Conservation (phyloP, 2,888 invertebrate genomes). For the Leptarthrus brevirostris region DNA sequence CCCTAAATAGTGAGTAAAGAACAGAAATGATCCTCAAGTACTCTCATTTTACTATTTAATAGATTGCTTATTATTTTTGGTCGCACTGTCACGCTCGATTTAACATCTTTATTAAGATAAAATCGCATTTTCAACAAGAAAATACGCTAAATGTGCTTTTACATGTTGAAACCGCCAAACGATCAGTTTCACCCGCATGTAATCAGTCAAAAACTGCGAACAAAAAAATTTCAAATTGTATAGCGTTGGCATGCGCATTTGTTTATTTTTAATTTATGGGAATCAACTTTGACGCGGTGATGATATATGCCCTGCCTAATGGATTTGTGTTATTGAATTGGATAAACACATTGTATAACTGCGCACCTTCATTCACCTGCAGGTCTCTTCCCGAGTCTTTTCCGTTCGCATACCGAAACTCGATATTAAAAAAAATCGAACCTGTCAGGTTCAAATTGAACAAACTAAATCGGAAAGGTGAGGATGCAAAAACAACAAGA, state of each 20-base stretch:
- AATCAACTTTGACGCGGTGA: conserved; percentile 52
- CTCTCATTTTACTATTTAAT: too few species aligned
- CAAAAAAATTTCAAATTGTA: conserved; percentile 1
- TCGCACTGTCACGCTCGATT: too few species aligned
- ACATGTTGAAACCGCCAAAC: too few species aligned
- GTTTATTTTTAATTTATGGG: conserved; percentile 52
- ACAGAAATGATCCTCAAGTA: too few species aligned
- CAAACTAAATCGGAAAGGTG: conserved; percentile 33
- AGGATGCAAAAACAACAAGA: conserved; percentile 38
- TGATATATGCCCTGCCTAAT: conserved; percentile 52
- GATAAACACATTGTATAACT: conserved; percentile 42
- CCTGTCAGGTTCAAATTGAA: conserved; percentile 27
- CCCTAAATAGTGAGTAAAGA: too few species aligned
- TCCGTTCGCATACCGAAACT: conserved; percentile 6
- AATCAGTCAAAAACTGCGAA: too few species aligned
- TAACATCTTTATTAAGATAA: too few species aligned
- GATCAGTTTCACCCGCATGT: background rate
- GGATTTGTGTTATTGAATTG: conserved; percentile 49
- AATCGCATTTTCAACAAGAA: too few species aligned
- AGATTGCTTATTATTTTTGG: too few species aligned
- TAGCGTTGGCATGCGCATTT: conserved; percentile 35
- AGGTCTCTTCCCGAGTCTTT: background rate
- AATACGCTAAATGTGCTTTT: too few species aligned
- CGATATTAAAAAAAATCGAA: conserved; percentile 3
- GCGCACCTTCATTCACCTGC: conserved; percentile 28